phyloP scores from a whole-genome alignment of 37 sponge, comb jelly and placozoan genomes.

The Tethya wilhelma region DNA sequence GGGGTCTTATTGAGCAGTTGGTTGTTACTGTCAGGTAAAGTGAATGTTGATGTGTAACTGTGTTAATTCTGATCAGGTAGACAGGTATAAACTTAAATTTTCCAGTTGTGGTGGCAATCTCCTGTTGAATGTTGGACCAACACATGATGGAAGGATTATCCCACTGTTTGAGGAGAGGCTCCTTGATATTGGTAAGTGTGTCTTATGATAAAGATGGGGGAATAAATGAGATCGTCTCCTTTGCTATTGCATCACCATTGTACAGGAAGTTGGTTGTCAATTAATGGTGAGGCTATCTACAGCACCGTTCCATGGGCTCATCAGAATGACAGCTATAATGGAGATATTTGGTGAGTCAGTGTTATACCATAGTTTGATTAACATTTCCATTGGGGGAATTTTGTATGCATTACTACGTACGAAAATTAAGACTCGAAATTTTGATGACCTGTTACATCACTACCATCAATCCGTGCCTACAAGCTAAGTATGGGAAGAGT shows the following conservation, averaged over 20 bases:
- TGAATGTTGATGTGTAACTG: too few relatives aligned
- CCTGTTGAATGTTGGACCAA: slow-evolving; percentile 77
- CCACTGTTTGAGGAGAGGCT: slow-evolving; percentile 75
- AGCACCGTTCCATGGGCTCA: slow-evolving; percentile 54
- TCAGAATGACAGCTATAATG: slow-evolving; percentile 64
- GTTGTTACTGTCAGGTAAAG: slow-evolving; percentile 74
- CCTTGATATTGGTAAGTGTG: slow-evolving; percentile 56
- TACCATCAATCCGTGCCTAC: too few relatives aligned
- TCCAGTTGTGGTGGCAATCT: slow-evolving; percentile 72
- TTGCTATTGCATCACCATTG: neutral
- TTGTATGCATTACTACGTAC: too few relatives aligned
- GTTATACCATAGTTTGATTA: too few relatives aligned
- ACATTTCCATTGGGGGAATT: too few relatives aligned
- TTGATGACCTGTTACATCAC: too few relatives aligned
- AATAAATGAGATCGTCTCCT: neutral
- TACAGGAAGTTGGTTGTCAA: slow-evolving; percentile 50
- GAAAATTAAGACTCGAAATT: too few relatives aligned
- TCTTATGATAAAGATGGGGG: too few relatives aligned
- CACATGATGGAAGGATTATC: slow-evolving; percentile 74
- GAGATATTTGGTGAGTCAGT: slow-evolving; percentile 66
- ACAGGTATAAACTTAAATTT: too few relatives aligned
- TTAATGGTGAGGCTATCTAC: slow-evolving; percentile 82
- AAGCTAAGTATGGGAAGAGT: too few relatives aligned
- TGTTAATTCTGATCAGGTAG: too few relatives aligned
- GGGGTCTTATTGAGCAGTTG: slow-evolving; percentile 52